A percentile compares a stretch with the other conserved stretches of the same genome.
Evolutionary conservation across 2,888 invertebrate species (phyloP).

Genomic region (Agrochola lychnidis): DNA sequence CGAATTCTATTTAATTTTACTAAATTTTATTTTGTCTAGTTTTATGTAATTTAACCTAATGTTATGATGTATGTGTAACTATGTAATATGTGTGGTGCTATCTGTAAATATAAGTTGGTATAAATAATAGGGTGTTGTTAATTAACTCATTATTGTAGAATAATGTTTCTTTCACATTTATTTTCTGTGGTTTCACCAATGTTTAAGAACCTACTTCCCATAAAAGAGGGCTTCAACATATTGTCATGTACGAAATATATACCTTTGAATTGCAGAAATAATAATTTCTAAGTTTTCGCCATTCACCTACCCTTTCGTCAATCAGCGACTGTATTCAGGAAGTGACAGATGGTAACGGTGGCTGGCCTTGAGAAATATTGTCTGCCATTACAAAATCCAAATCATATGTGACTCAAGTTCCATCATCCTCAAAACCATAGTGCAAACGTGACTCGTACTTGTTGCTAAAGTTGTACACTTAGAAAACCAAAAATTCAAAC

Average conservation of each 20-base stretch:
- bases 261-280: background rate
- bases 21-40: background rate
- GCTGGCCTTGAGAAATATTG: too few species aligned
- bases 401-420: too few species aligned
- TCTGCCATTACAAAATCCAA: background rate
- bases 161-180: background rate
- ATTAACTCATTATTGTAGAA: too few species aligned
- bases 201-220: background rate
- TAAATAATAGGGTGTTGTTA: background rate
- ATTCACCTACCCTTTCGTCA: background rate
- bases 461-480: background rate
- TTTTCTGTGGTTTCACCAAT: background rate
- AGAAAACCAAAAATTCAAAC: background rate
- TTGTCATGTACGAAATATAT: background rate
- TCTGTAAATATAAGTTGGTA: too few species aligned
- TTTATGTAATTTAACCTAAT: background rate
- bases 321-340: background rate
- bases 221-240: background rate
- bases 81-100: background rate
- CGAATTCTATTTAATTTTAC: background rate
- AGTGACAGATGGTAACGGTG: background rate
- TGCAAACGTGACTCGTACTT: too few species aligned
- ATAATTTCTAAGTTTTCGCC: background rate
- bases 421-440: too few species aligned
- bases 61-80: too few species aligned